A percentile compares a stretch with the other conserved stretches of the same genome.
phyloP scores from a whole-genome alignment of 2,797 vertebrate species.

The Tolypeutes matacus region DNA sequence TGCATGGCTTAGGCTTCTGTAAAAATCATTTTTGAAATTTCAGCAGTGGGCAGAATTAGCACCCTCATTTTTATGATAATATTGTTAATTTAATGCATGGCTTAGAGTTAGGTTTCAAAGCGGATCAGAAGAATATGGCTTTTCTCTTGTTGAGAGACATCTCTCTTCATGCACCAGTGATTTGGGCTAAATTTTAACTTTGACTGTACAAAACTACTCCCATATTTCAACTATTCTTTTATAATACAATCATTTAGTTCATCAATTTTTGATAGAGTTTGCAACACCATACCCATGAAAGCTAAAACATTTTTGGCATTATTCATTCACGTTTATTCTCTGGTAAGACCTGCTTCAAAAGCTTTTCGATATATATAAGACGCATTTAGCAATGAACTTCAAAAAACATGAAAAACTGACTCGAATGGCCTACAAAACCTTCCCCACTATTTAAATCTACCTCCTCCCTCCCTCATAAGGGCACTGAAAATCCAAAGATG shows the following conservation, averaged over 20 bases:
- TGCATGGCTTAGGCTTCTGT: conserved; percentile 77
- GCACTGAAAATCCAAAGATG: conserved; percentile 54
- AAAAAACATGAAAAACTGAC: conserved; percentile 64
- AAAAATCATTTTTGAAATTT: conserved; percentile 84
- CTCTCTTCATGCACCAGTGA: conserved; percentile 80
- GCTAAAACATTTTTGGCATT: conserved; percentile 72
- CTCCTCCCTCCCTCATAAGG: not conserved
- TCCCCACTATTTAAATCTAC: conserved; percentile 25
- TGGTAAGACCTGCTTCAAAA: conserved; percentile 56
- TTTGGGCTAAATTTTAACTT: conserved; percentile 84
- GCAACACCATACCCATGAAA: conserved; percentile 75
- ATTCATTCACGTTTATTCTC: conserved; percentile 77
- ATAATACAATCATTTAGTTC: conserved; percentile 83
- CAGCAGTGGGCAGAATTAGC: conserved; percentile 83
- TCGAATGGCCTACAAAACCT: conserved; percentile 48
- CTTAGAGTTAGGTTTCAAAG: conserved; percentile 92
- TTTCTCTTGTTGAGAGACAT: conserved; percentile 79
- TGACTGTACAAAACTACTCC: conserved; percentile 78
- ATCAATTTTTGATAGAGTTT: conserved; percentile 83
- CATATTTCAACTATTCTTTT: conserved; percentile 78
- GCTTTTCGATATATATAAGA: conserved; percentile 48
- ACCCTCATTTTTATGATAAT: conserved; percentile 90
- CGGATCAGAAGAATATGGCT: conserved; percentile 86
- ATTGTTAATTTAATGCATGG: conserved; percentile 91
- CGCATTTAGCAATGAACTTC: conserved; percentile 62